These are phyloP conservation scores for Argentina silus DNA, from an alignment of 2,797 vertebrate species.

Conservation along the genomic window DNA sequence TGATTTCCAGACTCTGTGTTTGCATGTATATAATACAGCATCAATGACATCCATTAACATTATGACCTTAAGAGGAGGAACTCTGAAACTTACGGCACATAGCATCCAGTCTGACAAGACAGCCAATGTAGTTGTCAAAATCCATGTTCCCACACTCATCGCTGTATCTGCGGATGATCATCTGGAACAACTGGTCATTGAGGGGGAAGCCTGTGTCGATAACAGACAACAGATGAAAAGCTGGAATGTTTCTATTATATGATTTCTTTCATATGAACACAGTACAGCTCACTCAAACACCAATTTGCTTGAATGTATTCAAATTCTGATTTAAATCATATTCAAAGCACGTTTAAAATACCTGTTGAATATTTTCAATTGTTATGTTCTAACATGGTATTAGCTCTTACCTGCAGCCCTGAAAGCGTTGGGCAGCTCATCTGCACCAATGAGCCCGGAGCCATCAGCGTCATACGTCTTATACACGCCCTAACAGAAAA, in stretches of 20 bases:
- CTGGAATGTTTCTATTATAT: neutral
- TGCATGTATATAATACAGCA: neutral
- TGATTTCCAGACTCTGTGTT: no score
- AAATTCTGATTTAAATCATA: neutral
- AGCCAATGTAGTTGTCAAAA: slow-evolving; percentile 94
- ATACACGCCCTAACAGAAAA: slow-evolving; percentile 68
- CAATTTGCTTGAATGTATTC: neutral
- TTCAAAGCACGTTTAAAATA: no score
- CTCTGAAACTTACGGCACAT: slow-evolving; percentile 89
- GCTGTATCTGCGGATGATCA: slow-evolving; percentile 86
- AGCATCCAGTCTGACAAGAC: slow-evolving; percentile 92
- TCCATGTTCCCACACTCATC: slow-evolving; percentile 85
- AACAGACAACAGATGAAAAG: neutral
- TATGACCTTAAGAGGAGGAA: neutral
- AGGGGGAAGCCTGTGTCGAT: slow-evolving; percentile 86
- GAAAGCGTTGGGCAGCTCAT: slow-evolving; percentile 84
- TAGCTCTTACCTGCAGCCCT: slow-evolving; percentile 81
- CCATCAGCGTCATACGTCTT: slow-evolving; percentile 69
- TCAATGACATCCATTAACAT: neutral
- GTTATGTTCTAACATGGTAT: neutral
- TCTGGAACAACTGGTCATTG: slow-evolving; percentile 77
- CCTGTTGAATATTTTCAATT: no score
- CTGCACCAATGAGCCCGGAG: slow-evolving; percentile 76
- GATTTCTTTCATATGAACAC: no score
- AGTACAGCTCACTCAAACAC: no score